Base-by-base conservation (phyloP, 2,797 vertebrate genomes). In the Pseudomugil gertrudae region DNA sequence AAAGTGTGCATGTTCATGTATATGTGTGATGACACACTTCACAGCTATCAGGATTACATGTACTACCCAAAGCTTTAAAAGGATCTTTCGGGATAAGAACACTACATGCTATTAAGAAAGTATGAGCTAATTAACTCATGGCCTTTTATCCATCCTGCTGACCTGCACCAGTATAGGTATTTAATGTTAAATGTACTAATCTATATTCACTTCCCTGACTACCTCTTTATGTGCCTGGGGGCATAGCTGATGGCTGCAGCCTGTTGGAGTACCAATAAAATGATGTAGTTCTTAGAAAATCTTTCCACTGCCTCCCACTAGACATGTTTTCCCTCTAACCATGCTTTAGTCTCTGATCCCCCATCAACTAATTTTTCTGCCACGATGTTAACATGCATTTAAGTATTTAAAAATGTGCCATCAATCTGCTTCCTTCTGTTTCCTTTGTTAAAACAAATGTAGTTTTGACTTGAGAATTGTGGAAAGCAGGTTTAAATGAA, bases 71-170 rank as follows among this genome's bases (percentile, higher is more conserved):
- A 76, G 73, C 68, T 70, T 85, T 76, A 9, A 45, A 29, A 80
- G 84, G 89, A 89, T 87, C 78, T 71, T 29, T 17, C 57, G 60
- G 85, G 79, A 89, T 90, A 78, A 78, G 58, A 83, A 67, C 66
- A 56, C 76, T 79, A 73, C 85, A 87, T 86, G 88, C 79, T 84
- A 91, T 90, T 78, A 86, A 81, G n/a, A 74, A 88, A 78, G 70
- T 81, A 81, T 76, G 87, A 87, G 72, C 78, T 92, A 80, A 91
- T 90, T 83, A 90, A 80, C 68, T 76, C 30, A 3, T 53, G 72
- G 84, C 84, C 79, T 85, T 80, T 73, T 30, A 43, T 35, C 52
- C 40, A 74, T 75, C 54, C 57, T 14, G 33, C 57, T 76, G 74
- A 83, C 74, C 66, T 61, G 30, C 30, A 50, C 21, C 29, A 33